Conservation (phyloP, 2,797 vertebrate species). For the Acomys russatus region DNA sequence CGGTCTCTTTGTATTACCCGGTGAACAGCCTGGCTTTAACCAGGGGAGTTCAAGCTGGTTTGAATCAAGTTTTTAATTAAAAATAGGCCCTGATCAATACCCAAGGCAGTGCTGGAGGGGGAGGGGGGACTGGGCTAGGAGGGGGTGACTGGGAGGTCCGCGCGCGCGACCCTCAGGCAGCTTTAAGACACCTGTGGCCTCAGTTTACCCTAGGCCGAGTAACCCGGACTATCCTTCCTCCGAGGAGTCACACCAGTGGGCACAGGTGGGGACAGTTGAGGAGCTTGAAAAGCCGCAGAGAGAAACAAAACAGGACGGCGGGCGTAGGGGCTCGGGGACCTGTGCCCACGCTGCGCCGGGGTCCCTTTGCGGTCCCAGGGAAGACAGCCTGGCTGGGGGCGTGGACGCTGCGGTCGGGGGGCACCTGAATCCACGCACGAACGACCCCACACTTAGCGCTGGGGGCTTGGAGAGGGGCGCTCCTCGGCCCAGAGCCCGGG, state of each 20-base stretch:
- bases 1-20: neutral
- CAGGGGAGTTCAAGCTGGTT: conserved; percentile 13
- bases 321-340: neutral
- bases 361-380: neutral
- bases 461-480: neutral
- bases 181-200: neutral
- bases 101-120: neutral
- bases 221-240: neutral
- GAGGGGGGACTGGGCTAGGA: neutral
- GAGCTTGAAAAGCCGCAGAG: neutral
- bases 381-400: neutral
- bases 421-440: neutral
- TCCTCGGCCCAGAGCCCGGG: neutral
- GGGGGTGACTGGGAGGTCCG: neutral
- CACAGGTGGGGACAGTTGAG: neutral
- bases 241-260: too few species aligned
- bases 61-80: conserved; percentile 80
- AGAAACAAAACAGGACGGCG: too few species aligned
- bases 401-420: neutral
- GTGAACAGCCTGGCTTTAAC: neutral
- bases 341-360: neutral
- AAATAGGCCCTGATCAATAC: conserved; percentile 70
- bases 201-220: conserved; percentile 10
- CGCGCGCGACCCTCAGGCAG: neutral
- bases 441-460: neutral